These are phyloP conservation scores for Dinomys branickii DNA, from an alignment of 2,113 vertebrate species.

Conservation along the genomic window DNA sequence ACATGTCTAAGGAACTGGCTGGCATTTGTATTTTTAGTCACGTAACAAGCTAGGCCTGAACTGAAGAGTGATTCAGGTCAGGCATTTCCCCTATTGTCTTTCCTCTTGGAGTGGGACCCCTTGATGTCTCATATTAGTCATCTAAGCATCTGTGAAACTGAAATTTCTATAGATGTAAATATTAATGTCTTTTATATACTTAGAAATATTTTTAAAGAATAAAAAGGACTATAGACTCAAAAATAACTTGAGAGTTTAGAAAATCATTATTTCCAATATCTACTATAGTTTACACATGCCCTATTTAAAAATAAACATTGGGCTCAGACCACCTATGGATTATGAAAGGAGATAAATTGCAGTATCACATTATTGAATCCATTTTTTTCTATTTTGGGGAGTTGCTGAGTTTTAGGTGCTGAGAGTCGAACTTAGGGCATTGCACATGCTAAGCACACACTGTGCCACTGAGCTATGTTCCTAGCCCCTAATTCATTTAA, in stretches of 20 bases:
- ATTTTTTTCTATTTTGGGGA: neutral
- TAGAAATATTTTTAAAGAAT: constrained; percentile 32
- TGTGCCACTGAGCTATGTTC: neutral
- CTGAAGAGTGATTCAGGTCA: constrained; percentile 58
- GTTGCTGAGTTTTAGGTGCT: neutral
- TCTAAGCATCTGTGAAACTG: constrained; percentile 29
- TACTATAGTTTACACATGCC: neutral
- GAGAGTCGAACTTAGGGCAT: neutral
- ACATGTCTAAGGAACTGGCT: neutral
- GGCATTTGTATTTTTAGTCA: constrained; percentile 62
- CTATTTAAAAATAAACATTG: constrained; percentile 37
- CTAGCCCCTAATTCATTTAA: constrained; percentile 55
- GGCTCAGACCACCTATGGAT: neutral
- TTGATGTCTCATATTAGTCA: constrained; percentile 1
- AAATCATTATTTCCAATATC: neutral
- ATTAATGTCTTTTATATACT: constrained; percentile 47
- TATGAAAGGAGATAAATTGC: constrained; percentile 54
- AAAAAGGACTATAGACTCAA: neutral
- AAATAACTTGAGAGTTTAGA: neutral
- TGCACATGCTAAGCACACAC: neutral
- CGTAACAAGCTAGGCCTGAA: constrained; percentile 41
- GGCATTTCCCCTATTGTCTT: constrained; percentile 18
- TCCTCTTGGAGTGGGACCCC: neutral
- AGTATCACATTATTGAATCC: neutral
- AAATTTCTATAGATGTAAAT: constrained; percentile 20